phyloP scores from a whole-genome alignment of 2,888 invertebrate species.

The Sminthurinus aureus region DNA sequence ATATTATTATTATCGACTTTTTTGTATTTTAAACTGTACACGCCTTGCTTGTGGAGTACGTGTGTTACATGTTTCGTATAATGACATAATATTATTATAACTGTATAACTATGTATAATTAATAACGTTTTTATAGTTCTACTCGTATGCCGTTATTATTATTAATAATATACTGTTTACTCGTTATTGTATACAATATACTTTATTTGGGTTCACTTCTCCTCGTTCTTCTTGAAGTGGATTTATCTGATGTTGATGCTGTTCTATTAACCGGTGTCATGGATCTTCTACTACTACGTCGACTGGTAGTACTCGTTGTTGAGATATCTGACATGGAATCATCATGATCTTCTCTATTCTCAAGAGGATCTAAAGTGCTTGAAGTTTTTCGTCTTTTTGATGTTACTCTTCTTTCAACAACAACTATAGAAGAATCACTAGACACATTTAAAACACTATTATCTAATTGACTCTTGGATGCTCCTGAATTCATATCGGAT shows the following conservation, averaged over 20 bases:
- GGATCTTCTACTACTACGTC: constrained; percentile 3
- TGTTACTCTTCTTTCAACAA: not conserved
- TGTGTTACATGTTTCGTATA: too few species aligned
- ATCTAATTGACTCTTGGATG: not conserved
- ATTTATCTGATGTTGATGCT: not conserved
- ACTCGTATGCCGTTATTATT: too few species aligned
- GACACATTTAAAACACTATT: not conserved
- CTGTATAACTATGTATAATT: too few species aligned
- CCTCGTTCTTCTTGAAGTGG: not conserved
- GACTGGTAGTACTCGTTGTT: not conserved
- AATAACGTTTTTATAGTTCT: too few species aligned
- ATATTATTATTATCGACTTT: too few species aligned
- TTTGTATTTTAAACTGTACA: too few species aligned
- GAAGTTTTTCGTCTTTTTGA: not conserved
- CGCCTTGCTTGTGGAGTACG: too few species aligned
- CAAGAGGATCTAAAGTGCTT: not conserved
- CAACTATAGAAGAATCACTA: not conserved
- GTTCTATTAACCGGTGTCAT: not conserved
- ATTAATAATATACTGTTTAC: too few species aligned
- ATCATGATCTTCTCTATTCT: not conserved
- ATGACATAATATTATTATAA: too few species aligned
- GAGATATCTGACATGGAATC: constrained; percentile 18
- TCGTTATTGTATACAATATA: not conserved
- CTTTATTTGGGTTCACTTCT: not conserved
- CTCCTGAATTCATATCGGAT: constrained; percentile 9